Conservation (phyloP, 2,888 invertebrate species). For the Philaethria dido region DNA sequence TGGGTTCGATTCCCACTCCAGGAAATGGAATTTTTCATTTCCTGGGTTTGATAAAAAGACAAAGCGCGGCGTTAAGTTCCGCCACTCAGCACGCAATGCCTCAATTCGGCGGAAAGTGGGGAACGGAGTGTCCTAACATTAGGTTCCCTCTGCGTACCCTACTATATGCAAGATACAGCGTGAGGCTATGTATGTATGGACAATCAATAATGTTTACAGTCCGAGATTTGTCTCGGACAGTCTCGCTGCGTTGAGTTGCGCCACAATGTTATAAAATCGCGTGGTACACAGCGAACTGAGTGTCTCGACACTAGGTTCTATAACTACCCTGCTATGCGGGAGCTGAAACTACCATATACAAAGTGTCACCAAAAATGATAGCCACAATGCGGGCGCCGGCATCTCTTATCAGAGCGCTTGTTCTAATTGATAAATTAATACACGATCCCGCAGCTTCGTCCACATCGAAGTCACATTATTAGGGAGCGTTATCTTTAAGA, state of each 20-base stretch:
- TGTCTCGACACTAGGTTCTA: not conserved
- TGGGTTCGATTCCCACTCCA: too few species aligned
- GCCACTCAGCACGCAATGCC: too few species aligned
- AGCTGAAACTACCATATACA: not conserved
- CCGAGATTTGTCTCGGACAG: too few species aligned
- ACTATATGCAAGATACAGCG: too few species aligned
- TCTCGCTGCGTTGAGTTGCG: not conserved
- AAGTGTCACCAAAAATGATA: slow-evolving; percentile 25
- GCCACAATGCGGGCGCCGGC: slow-evolving; percentile 25
- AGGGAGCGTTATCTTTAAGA: not conserved
- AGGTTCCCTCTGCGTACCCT: too few species aligned
- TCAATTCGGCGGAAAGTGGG: too few species aligned
- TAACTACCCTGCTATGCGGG: not conserved
- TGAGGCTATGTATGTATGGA: too few species aligned
- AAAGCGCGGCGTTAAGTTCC: too few species aligned
- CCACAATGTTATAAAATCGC: not conserved
- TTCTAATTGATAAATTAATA: slow-evolving; percentile 28
- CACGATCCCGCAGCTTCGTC: slow-evolving; percentile 23
- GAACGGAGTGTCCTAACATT: too few species aligned
- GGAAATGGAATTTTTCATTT: too few species aligned
- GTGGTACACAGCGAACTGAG: not conserved
- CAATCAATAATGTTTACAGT: too few species aligned
- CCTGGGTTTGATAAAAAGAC: too few species aligned
- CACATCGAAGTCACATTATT: not conserved
- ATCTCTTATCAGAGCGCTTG: slow-evolving; percentile 27